These are phyloP conservation scores for Cheilosia vernalis DNA, from an alignment of 2,888 invertebrate species.

Conservation along the genomic window DNA sequence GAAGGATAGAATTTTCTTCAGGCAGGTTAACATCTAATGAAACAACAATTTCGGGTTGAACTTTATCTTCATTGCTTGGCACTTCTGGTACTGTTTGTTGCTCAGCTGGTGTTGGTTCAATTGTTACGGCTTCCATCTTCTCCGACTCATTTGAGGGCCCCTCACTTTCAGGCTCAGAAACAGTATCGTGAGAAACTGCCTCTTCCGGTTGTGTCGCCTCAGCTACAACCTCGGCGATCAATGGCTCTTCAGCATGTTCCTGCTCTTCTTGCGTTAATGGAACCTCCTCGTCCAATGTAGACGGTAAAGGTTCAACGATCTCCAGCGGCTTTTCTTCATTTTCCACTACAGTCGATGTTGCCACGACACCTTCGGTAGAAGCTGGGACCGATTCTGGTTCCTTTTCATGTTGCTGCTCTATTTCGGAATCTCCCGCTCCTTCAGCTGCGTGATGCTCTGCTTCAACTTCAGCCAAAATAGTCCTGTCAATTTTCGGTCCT, in stretches of 20 bases:
- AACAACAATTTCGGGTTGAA: not conserved
- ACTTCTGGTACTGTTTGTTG: not conserved
- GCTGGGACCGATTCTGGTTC: not conserved
- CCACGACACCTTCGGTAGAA: not conserved
- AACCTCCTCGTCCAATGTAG: not conserved
- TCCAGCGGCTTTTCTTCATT: not conserved
- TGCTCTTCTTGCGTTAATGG: not conserved
- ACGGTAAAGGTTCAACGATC: not conserved
- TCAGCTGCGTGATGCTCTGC: conserved; percentile 28
- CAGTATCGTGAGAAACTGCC: not conserved
- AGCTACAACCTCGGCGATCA: not conserved
- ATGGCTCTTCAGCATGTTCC: not conserved
- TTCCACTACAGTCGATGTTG: not conserved
- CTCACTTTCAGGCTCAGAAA: not conserved
- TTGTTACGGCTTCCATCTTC: not conserved
- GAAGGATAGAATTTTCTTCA: not conserved
- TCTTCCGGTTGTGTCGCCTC: conserved; percentile 1
- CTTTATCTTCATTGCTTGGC: conserved; percentile 6
- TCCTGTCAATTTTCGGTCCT: conserved; percentile 31
- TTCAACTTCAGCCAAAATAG: conserved; percentile 17
- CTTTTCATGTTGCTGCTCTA: not conserved
- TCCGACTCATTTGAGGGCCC: not conserved
- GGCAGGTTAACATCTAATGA: not conserved
- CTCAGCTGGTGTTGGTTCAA: not conserved
- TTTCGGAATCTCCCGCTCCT: not conserved